These are phyloP conservation scores for Centropristis striata DNA, from an alignment of 2,113 vertebrate species.

Conservation along the genomic window DNA sequence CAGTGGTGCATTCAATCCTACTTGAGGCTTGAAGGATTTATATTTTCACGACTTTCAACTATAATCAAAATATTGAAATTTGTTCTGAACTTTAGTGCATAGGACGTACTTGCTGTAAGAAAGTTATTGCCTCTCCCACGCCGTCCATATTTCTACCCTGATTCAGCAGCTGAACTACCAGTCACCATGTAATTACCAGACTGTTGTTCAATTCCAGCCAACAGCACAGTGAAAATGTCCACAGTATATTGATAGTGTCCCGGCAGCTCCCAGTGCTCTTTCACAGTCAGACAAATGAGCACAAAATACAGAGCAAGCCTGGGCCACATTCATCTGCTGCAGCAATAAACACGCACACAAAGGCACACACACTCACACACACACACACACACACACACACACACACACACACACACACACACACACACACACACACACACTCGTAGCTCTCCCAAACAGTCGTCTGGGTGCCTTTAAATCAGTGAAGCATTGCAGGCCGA, in stretches of 20 bases:
- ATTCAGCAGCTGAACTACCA: not conserved
- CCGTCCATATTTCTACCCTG: not conserved
- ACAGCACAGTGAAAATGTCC: slow-evolving; percentile 11
- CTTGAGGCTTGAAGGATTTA: not conserved
- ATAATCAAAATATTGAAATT: slow-evolving; percentile 6
- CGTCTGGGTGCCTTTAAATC: slow-evolving; percentile 41
- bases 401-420: too few species aligned
- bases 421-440: too few species aligned
- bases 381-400: too few species aligned
- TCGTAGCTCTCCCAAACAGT: not conserved
- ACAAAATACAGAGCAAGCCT: slow-evolving; percentile 14
- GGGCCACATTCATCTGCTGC: slow-evolving; percentile 4
- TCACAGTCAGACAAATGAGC: slow-evolving; percentile 41
- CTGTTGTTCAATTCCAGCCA: slow-evolving; percentile 2
- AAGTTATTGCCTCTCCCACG: not conserved
- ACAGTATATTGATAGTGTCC: not conserved
- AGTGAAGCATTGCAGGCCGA: slow-evolving; percentile 8
- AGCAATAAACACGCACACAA: slow-evolving; percentile 1
- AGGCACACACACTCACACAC: not conserved
- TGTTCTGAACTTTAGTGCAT: not conserved
- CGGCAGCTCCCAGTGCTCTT: slow-evolving; percentile 11
- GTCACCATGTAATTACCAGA: slow-evolving; percentile 2
- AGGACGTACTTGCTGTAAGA: not conserved
- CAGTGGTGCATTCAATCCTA: not conserved
- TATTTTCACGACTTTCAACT: not conserved